Base-by-base conservation (phyloP, 2,113 vertebrate species). In the Pelvicachromis taeniatus region DNA sequence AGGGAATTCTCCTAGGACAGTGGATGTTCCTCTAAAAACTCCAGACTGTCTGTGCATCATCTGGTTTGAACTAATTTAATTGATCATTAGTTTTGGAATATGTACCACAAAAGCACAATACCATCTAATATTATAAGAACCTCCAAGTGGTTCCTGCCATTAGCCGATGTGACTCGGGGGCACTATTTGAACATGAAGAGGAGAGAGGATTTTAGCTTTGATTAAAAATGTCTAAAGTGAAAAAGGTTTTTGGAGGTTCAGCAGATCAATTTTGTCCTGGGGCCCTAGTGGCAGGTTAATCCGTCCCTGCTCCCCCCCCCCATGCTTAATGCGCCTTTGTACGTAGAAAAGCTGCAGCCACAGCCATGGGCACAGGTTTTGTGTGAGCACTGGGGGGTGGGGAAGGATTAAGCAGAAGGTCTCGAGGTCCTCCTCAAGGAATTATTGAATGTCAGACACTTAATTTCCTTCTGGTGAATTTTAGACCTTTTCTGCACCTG, bases 181-280 rank as follows among this genome's bases (percentile, higher is more conserved):
- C 33, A 21, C 55, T 68, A 17, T 68, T 77, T 40, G 33, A 82
- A 58, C 6, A 79, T 31, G n/a, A 78, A 78, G 21, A 40, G 33
- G 35, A 19, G 53, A 75, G 45, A 75, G 55, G 65, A 81, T 78
- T 78, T 55, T 23, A 45, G n/a, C 26, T 78, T 56, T 86, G 59
- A 56, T 78, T 78, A 52, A 70, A 61, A 50, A 19, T 38, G 26
- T 73, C n/a, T 77, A 11, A 21, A n/a, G 59, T 75, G 78, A 77
- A 70, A 65, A 73, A 59, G 9, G 52, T n/a, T 68, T 55, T 61
- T 56, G 58, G 50, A 75, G 78, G 58, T 45, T 35, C 90, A 70
- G 68, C 19, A 40, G 82, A 87, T 89, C 83, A 26, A 85, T 81
- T 58, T 75, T 87, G 26, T 63, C 81, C 55, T 17, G 40, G 82